Base-by-base conservation (phyloP, 2,797 vertebrate genomes). In the Dipus sagitta region DNA sequence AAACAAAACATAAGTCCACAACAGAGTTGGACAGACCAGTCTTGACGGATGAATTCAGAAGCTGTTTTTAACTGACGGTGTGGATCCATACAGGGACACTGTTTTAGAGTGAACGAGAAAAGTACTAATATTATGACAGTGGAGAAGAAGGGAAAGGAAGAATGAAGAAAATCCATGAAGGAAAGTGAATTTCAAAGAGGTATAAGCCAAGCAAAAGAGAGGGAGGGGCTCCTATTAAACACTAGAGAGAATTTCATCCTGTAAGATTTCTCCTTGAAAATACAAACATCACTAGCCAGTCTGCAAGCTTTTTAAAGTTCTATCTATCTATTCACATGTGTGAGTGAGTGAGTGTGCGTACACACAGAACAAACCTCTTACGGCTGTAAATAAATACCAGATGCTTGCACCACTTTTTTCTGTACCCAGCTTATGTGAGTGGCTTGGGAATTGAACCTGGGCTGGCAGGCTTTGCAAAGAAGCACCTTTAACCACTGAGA, bases 151-250 rank as follows among this genome's bases (percentile, higher is more conserved):
- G 14, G 4, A 32, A 34, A 85, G 54, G 26, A 93, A 75, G 1
- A 34, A 85, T 47, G 26, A 93, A 75, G 2, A 78, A 93, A 90
- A 92, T 24, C 28, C 18, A 78, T 24, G 34, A 89, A 67, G 10
- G 8, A 81, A 52, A 26, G 34, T 34, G 70, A 67, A 84, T 75
- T 88, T 91, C 78, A 91, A 68, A 85, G 60, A 62, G 18, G 6
- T 67, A n/a, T 47, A 47, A 47, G 47, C 47, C 47, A 47, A 58
- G 17, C 12, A 58, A 58, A 58, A 58, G 13, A 17, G 15, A 84
- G 32, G 14, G 11, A 82, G 32, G 12, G 6, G 60, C 6, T 77
- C 6, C 6, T 58, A 30, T 32, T 42, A 78, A 81, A 79, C 65
- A 30, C 4, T 85, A 81, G 5, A 68, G 1, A 92, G 80, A 93